Percentiles rank a stretch among this genome's conserved stretches.
phyloP scores from a whole-genome alignment of 2,888 invertebrate genomes.

The Cotesia congregata region DNA sequence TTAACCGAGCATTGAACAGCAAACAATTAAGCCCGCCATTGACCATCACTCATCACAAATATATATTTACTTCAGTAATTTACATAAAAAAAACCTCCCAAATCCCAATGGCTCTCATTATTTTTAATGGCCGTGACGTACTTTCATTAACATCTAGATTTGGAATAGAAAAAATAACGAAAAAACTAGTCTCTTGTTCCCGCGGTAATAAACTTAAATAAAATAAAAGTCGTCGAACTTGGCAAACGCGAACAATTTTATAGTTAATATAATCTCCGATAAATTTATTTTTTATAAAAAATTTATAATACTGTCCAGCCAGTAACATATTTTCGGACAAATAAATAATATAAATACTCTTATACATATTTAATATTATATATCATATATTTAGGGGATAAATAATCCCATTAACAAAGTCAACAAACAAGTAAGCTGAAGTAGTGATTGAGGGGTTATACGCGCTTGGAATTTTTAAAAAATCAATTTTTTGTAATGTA shows the following conservation, averaged over 20 bases:
- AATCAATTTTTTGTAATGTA: too few species aligned
- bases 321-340: background rate
- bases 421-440: background rate
- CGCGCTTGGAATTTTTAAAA: too few species aligned
- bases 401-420: background rate
- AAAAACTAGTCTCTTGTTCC: background rate
- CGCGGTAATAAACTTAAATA: background rate
- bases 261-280: background rate
- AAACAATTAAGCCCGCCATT: background rate
- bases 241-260: too few species aligned
- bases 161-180: background rate
- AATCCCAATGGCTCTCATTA: conserved; percentile 21
- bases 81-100: background rate
- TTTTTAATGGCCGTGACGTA: conserved; percentile 40
- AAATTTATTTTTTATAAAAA: background rate
- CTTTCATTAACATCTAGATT: conserved; percentile 19
- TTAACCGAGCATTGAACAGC: background rate
- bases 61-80: background rate
- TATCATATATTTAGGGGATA: background rate
- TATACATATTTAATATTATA: conserved; percentile 3
- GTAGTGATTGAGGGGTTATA: background rate
- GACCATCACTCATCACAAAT: background rate
- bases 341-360: background rate
- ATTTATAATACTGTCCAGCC: background rate
- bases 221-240: background rate